These are phyloP conservation scores for Asbolus verrucosus DNA, from an alignment of 1,140 invertebrate species.

Conservation along the genomic window DNA sequence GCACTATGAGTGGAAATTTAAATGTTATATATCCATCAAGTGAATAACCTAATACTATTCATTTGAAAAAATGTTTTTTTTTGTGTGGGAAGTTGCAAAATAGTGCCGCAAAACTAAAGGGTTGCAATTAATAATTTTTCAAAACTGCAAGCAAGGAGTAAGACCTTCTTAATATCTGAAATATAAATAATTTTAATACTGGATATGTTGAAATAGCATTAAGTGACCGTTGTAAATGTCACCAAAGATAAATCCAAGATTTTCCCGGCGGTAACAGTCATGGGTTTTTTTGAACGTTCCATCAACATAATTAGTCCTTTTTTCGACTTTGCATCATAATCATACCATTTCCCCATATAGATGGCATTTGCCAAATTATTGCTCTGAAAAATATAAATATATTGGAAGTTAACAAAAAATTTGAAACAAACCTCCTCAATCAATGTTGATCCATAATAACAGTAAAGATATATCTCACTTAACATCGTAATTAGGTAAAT, in stretches of 20 bases:
- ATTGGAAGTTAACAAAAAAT: not conserved
- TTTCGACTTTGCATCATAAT: too few species aligned
- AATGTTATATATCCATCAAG: too few species aligned
- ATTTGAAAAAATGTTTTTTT: too few species aligned
- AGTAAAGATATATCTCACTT: not conserved
- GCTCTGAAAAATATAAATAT: not conserved
- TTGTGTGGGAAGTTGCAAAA: too few species aligned
- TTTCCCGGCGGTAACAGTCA: not conserved
- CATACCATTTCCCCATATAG: too few species aligned
- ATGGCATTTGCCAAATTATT: too few species aligned
- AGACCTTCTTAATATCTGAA: conserved; percentile 31
- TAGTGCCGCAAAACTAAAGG: too few species aligned
- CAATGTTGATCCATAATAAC: too few species aligned
- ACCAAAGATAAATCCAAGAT: conserved; percentile 12
- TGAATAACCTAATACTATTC: too few species aligned
- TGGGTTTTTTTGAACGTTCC: conserved; percentile 14
- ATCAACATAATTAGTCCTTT: not conserved
- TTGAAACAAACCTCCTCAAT: not conserved
- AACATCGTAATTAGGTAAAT: not conserved
- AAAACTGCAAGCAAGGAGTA: conserved; percentile 27
- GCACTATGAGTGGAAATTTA: too few species aligned
- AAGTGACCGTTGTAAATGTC: conserved; percentile 7
- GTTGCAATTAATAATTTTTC: too few species aligned
- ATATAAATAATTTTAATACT: not conserved
- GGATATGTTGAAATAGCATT: not conserved